Conservation (phyloP, 1,140 invertebrate genomes). For the Goniozus legneri region DNA sequence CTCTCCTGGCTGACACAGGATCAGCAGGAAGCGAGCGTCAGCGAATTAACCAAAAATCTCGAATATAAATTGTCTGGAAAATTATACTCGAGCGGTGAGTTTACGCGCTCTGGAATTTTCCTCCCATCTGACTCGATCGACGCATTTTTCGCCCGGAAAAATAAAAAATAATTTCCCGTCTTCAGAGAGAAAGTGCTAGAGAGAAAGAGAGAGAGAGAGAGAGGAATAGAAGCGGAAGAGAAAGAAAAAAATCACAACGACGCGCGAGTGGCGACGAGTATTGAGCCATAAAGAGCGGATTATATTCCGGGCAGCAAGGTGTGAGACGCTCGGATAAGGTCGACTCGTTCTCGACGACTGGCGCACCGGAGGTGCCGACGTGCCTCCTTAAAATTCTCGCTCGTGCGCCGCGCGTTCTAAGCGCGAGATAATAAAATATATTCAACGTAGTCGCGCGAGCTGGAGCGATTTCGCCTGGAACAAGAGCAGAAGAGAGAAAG, state of each 20-base stretch:
- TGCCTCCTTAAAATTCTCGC: conserved; percentile 24
- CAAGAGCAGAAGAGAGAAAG: neutral
- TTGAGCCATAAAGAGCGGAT: neutral
- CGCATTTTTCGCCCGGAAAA: neutral
- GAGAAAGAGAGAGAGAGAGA: neutral
- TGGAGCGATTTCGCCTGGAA: too few species aligned
- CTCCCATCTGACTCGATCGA: neutral
- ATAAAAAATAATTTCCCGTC: too few species aligned
- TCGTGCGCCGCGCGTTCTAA: conserved; percentile 8
- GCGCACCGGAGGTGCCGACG: conserved; percentile 10
- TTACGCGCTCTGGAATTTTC: neutral
- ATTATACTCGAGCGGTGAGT: conserved; percentile 8
- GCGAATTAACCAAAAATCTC: too few species aligned
- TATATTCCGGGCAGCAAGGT: neutral
- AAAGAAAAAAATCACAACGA: too few species aligned
- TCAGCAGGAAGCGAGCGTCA: too few species aligned
- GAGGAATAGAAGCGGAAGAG: too few species aligned
- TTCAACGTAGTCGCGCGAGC: conserved; percentile 7
- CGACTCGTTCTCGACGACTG: conserved; percentile 4
- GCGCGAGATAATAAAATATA: conserved; percentile 29
- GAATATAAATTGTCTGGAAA: too few species aligned
- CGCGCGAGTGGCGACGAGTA: neutral
- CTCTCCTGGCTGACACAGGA: too few species aligned
- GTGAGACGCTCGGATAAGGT: conserved; percentile 7
- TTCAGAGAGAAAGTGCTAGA: too few species aligned